Conservation (phyloP, 2,113 vertebrate genomes). For the Pionites leucogaster region DNA sequence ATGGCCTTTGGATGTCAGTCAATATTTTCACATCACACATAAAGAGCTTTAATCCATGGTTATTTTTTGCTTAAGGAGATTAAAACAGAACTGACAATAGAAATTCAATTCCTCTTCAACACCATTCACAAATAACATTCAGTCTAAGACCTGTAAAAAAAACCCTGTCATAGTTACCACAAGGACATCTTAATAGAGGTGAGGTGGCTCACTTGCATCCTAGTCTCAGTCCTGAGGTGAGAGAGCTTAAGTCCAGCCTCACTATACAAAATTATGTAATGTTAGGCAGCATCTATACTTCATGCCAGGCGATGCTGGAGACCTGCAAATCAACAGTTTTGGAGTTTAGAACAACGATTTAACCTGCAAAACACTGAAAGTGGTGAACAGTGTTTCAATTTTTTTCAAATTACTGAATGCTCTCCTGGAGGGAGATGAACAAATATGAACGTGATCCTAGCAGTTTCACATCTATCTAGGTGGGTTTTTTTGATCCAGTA, state of each 20-base stretch:
- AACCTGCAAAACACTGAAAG: neutral
- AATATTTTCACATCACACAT: neutral
- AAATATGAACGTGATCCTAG: neutral
- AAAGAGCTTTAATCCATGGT: neutral
- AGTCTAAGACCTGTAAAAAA: neutral
- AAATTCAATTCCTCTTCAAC: neutral
- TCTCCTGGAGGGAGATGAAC: neutral
- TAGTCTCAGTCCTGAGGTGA: neutral
- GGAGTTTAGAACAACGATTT: neutral
- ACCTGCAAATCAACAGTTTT: neutral
- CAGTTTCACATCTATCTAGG: neutral
- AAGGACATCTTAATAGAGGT: neutral
- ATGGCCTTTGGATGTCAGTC: neutral
- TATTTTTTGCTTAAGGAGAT: neutral
- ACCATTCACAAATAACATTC: neutral
- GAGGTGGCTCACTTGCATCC: neutral
- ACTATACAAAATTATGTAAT: neutral
- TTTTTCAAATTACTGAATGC: neutral
- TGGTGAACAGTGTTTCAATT: neutral
- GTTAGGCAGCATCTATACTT: neutral
- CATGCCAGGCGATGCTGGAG: accelerated
- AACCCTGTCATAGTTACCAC: neutral
- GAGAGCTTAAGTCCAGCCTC: neutral
- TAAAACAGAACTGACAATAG: neutral
- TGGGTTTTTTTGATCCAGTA: neutral